Evolutionary conservation across 2,797 vertebrate genomes (phyloP), one percentile per base, ranked within the genome.

Genomic region (Dicrostonyx torquatus): DNA sequence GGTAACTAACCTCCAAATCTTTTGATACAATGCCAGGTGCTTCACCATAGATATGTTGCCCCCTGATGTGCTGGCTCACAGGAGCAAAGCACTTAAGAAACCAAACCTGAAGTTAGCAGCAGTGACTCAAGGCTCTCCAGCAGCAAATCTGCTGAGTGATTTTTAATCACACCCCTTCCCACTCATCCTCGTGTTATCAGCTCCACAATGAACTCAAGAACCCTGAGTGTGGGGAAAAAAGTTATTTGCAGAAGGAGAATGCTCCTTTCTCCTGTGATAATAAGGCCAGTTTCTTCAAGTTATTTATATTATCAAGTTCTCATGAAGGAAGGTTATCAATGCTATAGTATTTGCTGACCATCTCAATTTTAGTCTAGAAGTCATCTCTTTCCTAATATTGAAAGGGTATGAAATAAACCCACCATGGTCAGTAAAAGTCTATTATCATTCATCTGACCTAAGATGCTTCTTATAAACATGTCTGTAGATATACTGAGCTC

Each of bases 1-100:
- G 45, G 50, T n/a, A 68, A 78, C 12, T 40, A 55, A 93, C 87
- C 85, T 79, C 72, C 15, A 55, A 89, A 62, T 70, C 53, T 95
- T 96, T 94, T 95, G 89, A 91, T 90, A 79, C 78, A 66, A 9
- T 34, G 11, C 60, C 66, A 90, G 70, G 82, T 89, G 66, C n/a
- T 60, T 87, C 53, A 40, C 31, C 62, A 45, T 1, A 80, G 94
- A 88, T 93, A 90, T 14, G 40, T 6, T n/a, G 77, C 20, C 62
- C 50, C 77, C 84, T 31, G 50, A 53, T 29, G 87, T 18, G 45
- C n/a, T 50, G 77, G 64, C 29, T 97, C 78, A 96, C 29, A 78
- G 75, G 70, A 95, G 8, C n/a, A 87, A 86, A 93, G 31, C 66
- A 50, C 84, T 34, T 89, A n/a, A 14, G 34, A 20, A 70, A 53